Base-by-base conservation (phyloP, 2,888 invertebrate species). In the Tortrix viridana region DNA sequence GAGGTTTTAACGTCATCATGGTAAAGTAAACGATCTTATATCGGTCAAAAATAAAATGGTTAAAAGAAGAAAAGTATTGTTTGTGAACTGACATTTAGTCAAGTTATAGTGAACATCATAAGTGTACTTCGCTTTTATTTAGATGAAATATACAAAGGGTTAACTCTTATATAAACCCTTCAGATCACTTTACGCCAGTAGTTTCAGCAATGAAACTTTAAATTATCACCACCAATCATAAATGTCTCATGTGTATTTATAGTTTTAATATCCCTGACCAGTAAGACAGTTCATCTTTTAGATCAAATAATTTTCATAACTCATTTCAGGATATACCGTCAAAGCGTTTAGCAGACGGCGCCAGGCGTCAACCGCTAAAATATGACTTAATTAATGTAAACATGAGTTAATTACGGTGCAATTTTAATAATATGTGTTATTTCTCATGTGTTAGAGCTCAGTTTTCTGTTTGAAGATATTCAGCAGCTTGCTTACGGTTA, bases 341-440 rank as follows among this genome's bases (percentile, higher is more conserved):
- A 87, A 84, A 78, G 81, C 82, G 79, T 82, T 86, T 84, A 86
- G 76, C 75, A 81, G 84, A 79, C 83, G 85, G 89, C 87, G 86
- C 87, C 84, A 65, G 72, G 77, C 76, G 84, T 83, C 88, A 77
- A 76, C 73, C 76, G 74, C 79, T 85, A 84, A 88, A 82, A 86
- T 87, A 87, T 86, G 73, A 77, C 85, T 86, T 88, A 88, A 90
- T 89, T 88, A 89, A 84, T 81, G 76, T 77, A 76, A 80, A 77
- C 81, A 78, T 73, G 56, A 60, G 65, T 68, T 68, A 70, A 46
- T 66, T 65, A 61, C 58, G 57, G 64, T 72, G 43, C 70, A 55
- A 68, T 65, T 60, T 56, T 26, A 60, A 60, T 69, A 65, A 68
- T 3, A 59, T 67, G 5, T 32, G 66, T 73, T 79, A 80, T 72